Base-by-base conservation (phyloP, 2,888 invertebrate genomes). In the Dioctria linearis region DNA sequence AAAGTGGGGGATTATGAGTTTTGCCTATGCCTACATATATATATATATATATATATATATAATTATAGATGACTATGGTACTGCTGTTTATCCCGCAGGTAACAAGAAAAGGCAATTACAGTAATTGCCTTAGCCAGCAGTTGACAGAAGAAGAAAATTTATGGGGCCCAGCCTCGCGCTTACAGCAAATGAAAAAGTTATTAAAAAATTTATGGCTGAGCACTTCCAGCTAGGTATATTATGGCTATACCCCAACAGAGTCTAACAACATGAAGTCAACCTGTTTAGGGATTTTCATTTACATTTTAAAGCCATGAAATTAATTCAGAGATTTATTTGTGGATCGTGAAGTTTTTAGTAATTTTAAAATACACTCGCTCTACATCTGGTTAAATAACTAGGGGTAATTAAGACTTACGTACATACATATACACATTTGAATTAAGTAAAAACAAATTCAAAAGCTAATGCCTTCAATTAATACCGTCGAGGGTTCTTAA, bases 41-140 rank as follows among this genome's bases (percentile, higher is more conserved):
- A 25, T 25, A 51, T 11, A 25, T 25, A 25, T 25, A 51, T 3
- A 8, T 4, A 11, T 4, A 51, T 3, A 51, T 51, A 8, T n/a
- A n/a, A n/a, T n/a, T n/a, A n/a, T 25, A 25, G 25, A 25, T 25
- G 25, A 25, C 25, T 25, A 25, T 25, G 25, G 25, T 25, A 25
- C 25, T 25, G 25, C 1, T 25, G 25, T 25, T 25, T 25, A 25
- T 25, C 25, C 71, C 54, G 42, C 54, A 54, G 51, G 46, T 61
- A 75, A 61, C 75, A 75, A 75, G 59, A 46, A 61, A 75, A 75
- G 75, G 57, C 61, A 61, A 61, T 75, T 75, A 75, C 61, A 40
- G 43, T 61, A 75, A 75, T 75, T 75, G 61, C 75, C 59, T 46
- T 42, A 11, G 61, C 61, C 43, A 75, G 43, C 42, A 71, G 54